Base-by-base conservation (phyloP, 2,797 vertebrate genomes). In the Epinephelus awoara region DNA sequence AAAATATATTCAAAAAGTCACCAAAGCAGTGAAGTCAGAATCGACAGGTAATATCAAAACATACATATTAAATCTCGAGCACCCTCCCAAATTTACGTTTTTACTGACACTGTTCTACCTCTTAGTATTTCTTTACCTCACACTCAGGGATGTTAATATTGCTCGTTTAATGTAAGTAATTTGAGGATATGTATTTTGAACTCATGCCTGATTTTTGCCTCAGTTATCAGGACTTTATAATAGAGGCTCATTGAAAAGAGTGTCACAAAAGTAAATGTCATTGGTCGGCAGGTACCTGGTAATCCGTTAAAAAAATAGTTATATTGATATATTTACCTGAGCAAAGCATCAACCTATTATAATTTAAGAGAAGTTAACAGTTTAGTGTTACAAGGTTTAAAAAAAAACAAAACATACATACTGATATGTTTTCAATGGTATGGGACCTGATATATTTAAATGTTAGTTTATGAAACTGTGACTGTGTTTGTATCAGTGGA, bases 261-360 rank as follows among this genome's bases (percentile, higher is more conserved):
- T 8, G 34, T 34, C 34, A 34, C 34, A 34, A 34, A 34, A 34
- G 34, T 34, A 34, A 34, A 34, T 8, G 34, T 34, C 34, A 34
- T 8, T 34, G 34, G 34, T 42, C 0, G 40, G 40, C 40, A 42
- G 65, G 61, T 25, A 78, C 12, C 14, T 52, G 66, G 14, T 19
- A 19, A 17, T 23, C 19, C 55, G 29, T 40, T 67, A 5, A 38
- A 5, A 40, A 55, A 72, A n/a, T 7, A 67, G 0, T 6, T 1
- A 21, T 2, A 21, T 8, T 54, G 14, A 50, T 6, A 56, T 10
- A 67, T 70, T 67, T 76, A 71, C 74, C 85, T 82, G 66, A 83
- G 75, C 42, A 62, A 61, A 67, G 6, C 34, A 50, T 23, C 4
- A 17, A 40, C 44, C 4, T 42, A 15, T 67, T 8, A 51, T 6